Conservation (phyloP, 2,797 vertebrate genomes). For the Sitta carolinensis region DNA sequence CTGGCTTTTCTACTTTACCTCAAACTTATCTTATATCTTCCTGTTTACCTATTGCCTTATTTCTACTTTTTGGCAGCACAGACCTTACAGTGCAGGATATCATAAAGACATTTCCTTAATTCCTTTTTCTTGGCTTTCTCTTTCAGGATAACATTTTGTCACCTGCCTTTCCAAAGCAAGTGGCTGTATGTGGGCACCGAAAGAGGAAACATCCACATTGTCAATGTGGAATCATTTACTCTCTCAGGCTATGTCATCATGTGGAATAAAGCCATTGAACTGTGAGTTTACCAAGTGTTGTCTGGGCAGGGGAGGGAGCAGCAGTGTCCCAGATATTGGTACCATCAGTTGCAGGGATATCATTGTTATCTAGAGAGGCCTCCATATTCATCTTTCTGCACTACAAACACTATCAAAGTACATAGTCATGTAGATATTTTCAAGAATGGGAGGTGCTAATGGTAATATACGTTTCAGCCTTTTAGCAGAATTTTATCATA, state of each 20-base stretch:
- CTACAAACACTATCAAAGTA: background rate
- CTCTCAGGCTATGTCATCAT: constrained; percentile 99
- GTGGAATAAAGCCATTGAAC: constrained; percentile 99
- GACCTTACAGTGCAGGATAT: background rate
- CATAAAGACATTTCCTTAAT: background rate
- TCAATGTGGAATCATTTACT: constrained; percentile 98
- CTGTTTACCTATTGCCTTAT: background rate
- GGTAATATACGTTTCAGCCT: background rate
- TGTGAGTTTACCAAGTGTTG: constrained; percentile 83
- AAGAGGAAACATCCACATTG: constrained; percentile 97
- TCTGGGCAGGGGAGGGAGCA: background rate
- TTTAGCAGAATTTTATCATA: background rate
- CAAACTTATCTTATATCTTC: background rate
- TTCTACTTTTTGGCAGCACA: background rate
- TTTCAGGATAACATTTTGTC: constrained; percentile 92
- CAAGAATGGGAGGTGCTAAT: background rate
- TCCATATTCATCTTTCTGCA: background rate
- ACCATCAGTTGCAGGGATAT: background rate
- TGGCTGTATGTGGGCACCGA: constrained; percentile 98
- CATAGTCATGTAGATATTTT: background rate
- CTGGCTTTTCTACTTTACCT: background rate
- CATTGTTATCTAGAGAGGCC: background rate
- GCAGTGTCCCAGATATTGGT: background rate
- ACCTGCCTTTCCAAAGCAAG: constrained; percentile 98
- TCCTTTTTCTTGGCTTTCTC: constrained; percentile 43